Conservation (phyloP, 2,888 invertebrate species). For the Oscheius sp. region DNA sequence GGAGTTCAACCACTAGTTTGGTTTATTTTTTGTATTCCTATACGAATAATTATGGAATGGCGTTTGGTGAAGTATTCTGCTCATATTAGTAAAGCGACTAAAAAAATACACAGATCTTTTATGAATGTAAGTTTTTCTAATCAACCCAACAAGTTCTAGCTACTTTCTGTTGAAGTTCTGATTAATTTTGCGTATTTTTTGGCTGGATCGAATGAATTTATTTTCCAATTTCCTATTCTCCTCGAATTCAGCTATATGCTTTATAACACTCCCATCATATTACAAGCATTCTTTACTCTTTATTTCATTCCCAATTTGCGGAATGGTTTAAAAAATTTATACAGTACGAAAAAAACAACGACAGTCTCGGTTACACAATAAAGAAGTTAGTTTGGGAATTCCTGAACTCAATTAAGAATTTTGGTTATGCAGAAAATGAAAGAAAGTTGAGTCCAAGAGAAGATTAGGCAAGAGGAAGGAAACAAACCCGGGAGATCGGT, state of each 20-base stretch:
- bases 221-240: not conserved
- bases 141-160: not conserved
- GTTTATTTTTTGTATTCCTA: not conserved
- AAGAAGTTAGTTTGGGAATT: too few species aligned
- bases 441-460: not conserved
- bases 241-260: not conserved
- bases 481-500: slow-evolving; percentile 17
- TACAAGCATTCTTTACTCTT: not conserved
- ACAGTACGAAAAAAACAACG: not conserved
- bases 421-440: not conserved
- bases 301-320: not conserved
- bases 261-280: not conserved
- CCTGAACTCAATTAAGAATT: too few species aligned
- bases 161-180: not conserved
- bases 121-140: not conserved
- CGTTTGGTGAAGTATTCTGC: not conserved
- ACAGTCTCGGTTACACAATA: too few species aligned
- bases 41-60: not conserved
- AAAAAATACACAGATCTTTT: not conserved
- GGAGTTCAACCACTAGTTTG: not conserved
- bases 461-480: not conserved
- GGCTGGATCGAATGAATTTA: not conserved
- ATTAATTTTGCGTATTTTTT: not conserved
- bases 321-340: not conserved
- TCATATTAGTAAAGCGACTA: not conserved